Evolutionary conservation across 2,797 vertebrate species (phyloP), one percentile per base, ranked within the genome.

Genomic region (Florisuga fusca): DNA sequence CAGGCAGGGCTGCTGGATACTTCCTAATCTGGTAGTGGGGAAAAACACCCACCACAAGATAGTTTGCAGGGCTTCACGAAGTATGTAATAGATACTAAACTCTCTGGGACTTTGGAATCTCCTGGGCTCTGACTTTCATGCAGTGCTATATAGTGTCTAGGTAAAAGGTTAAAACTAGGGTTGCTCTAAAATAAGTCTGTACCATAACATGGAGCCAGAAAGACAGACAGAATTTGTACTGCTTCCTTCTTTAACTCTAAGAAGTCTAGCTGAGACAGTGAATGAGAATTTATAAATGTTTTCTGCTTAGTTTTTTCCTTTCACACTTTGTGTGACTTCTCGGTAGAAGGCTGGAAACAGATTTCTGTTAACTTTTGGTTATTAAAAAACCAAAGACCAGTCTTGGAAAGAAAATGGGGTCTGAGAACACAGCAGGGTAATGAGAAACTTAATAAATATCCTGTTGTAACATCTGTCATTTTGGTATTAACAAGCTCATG

Each of bases 371-470:
- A 85, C 81, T 91, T 86, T 80, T 74, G 69, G 31, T 90, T 94
- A 89, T 94, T 95, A 84, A 59, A 94, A 96, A 96, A 57, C 7
- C 72, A 90, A 79, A 94, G 80, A 87, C 74, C 87, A 94, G 79
- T 81, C 84, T 68, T 79, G 77, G 90, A 86, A 89, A 96, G 81
- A 89, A 93, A 68, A 38, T 18, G 8, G 25, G 59, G 41, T 69
- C 54, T 73, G 81, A 93, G 78, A 88, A 84, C 73, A 18, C 89
- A 81, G 84, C 53, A 89, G 94, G 82, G n/a, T 51, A 69, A 76
- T 72, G 67, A 67, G 85, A 93, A 41, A 61, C 91, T 91, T 93
- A 91, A 77, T 92, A 94, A 97, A 96, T 93, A 84, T 67, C 41
- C 53, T 73, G 93, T 95, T 96, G 64, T 82, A 87, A 80, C 73